A percentile compares a stretch with the other conserved stretches of the same genome.
Conservation (phyloP, 2,113 vertebrate species). For the Tachuris rubrigastra region DNA sequence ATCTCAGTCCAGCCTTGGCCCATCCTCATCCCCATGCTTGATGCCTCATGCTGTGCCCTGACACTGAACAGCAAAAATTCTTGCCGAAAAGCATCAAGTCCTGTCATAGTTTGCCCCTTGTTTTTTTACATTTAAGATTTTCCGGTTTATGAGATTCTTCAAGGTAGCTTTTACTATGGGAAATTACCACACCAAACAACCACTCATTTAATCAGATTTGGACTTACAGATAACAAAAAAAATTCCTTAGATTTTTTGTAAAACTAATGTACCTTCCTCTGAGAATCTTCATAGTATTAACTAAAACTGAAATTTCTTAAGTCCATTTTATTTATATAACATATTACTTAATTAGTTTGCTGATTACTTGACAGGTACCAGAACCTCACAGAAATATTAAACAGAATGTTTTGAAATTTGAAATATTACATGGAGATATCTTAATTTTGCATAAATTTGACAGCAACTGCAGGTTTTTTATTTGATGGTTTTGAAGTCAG, state of each 20-base stretch:
- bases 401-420: not conserved
- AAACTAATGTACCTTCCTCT: not conserved
- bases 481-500: not conserved
- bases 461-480: not conserved
- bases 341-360: not conserved
- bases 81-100: not conserved
- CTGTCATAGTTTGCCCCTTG: not conserved
- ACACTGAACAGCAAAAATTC: not conserved
- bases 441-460: not conserved
- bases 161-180: not conserved
- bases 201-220: not conserved
- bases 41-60: not conserved
- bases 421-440: not conserved
- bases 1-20: not conserved
- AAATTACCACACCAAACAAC: not conserved
- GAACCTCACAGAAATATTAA: not conserved
- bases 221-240: not conserved
- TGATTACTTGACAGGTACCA: not conserved
- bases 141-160: not conserved
- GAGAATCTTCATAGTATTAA: not conserved
- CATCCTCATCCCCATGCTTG: accelerated
- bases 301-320: not conserved
- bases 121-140: not conserved
- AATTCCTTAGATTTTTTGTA: not conserved
- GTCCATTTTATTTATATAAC: not conserved